A percentile compares a stretch with the other conserved stretches of the same genome.
Conservation (phyloP, 2,797 vertebrate genomes). For the Amphiprion clarkii region DNA sequence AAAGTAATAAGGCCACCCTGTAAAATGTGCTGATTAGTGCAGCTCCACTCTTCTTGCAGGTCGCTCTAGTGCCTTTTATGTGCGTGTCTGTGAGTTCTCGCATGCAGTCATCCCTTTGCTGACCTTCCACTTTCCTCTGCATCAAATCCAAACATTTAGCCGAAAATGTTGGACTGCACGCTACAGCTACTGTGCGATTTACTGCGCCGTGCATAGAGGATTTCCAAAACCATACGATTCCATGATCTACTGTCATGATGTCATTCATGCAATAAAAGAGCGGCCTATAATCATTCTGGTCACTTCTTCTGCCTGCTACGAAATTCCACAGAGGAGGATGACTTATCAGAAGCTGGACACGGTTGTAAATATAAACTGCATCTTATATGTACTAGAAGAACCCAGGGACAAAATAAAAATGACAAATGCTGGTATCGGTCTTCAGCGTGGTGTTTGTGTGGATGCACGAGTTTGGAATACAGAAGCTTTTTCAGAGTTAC, state of each 20-base stretch:
- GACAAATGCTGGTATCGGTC: slow-evolving; percentile 17
- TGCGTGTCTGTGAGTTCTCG: slow-evolving; percentile 19
- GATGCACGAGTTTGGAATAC: slow-evolving; percentile 6
- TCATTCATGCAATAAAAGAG: slow-evolving; percentile 68
- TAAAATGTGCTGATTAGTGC: slow-evolving; percentile 43
- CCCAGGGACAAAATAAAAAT: slow-evolving; percentile 54
- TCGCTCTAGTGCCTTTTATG: neutral
- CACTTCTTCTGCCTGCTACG: slow-evolving; percentile 53
- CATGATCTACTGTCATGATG: slow-evolving; percentile 73
- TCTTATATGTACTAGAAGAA: slow-evolving; percentile 35
- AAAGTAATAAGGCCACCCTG: slow-evolving; percentile 71
- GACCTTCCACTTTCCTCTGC: slow-evolving; percentile 55
- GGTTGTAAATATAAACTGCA: slow-evolving; percentile 57
- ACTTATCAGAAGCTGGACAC: slow-evolving; percentile 55
- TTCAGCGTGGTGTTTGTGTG: neutral
- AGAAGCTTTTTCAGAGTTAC: slow-evolving; percentile 13
- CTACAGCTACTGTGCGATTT: slow-evolving; percentile 63
- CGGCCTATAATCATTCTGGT: slow-evolving; percentile 72
- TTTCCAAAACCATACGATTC: slow-evolving; percentile 64
- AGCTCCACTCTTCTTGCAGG: neutral
- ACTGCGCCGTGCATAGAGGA: slow-evolving; percentile 44
- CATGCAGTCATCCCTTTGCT: slow-evolving; percentile 28
- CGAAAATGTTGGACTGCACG: slow-evolving; percentile 63
- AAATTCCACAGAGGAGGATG: slow-evolving; percentile 50
- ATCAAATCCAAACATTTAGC: slow-evolving; percentile 52